Conservation (phyloP, 2,113 vertebrate genomes). For the Tychaedon coryphoeus region DNA sequence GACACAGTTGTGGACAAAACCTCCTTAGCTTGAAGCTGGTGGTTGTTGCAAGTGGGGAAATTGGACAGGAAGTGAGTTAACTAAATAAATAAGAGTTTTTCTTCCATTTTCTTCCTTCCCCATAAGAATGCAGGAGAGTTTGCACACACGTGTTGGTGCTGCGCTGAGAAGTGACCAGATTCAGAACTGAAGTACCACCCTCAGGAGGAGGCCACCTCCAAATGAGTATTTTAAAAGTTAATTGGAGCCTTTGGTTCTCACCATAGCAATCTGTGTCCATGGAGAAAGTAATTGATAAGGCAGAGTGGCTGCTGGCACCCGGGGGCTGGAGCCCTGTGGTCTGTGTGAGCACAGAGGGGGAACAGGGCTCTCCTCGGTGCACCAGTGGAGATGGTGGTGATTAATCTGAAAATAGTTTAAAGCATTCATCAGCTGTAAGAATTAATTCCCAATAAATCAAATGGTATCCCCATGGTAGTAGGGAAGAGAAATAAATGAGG, state of each 20-base stretch:
- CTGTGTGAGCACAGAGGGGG: background rate
- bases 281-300: background rate
- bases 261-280: background rate
- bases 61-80: background rate
- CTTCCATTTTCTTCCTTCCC: background rate
- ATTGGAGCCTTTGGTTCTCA: background rate
- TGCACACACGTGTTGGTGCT: background rate
- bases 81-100: slow-evolving; percentile 20
- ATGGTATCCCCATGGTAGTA: slow-evolving; percentile 59
- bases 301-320: background rate
- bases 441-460: slow-evolving; percentile 80
- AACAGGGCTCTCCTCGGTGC: background rate
- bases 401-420: slow-evolving; percentile 72
- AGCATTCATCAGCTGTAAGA: slow-evolving; percentile 72
- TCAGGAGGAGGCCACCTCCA: background rate
- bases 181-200: background rate
- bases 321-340: background rate
- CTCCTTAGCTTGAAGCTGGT: background rate
- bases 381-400: slow-evolving; percentile 11
- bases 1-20: background rate
- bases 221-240: background rate
- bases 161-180: background rate
- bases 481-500: slow-evolving; percentile 74
- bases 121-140: background rate
- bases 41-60: background rate